phyloP scores from a whole-genome alignment of 2,888 invertebrate genomes.

The Eurois occulta region DNA sequence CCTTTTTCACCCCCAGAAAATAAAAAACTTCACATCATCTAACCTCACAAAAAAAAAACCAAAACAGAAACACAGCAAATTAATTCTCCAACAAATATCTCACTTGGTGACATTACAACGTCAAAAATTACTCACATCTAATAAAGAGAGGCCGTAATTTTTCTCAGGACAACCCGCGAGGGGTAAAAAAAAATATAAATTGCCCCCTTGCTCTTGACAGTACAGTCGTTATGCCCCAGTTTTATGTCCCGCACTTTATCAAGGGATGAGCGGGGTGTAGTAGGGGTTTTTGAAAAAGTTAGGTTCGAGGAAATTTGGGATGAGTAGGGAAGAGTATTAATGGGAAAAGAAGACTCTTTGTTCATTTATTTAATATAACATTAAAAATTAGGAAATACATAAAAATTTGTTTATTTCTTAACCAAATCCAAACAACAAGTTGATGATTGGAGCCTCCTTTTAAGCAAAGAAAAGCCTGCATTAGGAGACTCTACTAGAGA shows the following conservation, averaged over 20 bases:
- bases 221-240: slow-evolving; percentile 83
- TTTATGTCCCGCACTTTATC: slow-evolving; percentile 84
- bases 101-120: slow-evolving; percentile 55
- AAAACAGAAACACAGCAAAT: slow-evolving; percentile 33
- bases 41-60: background rate
- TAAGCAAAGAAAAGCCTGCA: no score
- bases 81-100: slow-evolving; percentile 44
- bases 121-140: slow-evolving; percentile 76
- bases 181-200: slow-evolving; percentile 78
- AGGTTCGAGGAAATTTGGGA: slow-evolving; percentile 21
- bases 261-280: slow-evolving; percentile 76
- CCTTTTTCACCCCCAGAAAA: background rate
- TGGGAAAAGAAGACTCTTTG: background rate
- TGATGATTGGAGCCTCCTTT: no score
- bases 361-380: no score
- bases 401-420: no score
- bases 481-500: no score
- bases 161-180: slow-evolving; percentile 69
- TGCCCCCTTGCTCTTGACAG: slow-evolving; percentile 84
- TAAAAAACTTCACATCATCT: background rate
- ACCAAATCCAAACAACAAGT: no score
- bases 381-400: no score
- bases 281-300: slow-evolving; percentile 55
- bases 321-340: slow-evolving; percentile 11
- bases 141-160: slow-evolving; percentile 74